A percentile compares a stretch with the other conserved stretches of the same genome.
These are phyloP conservation scores for Morus bassanus DNA, from an alignment of 2,797 vertebrate genomes.

Conservation along the genomic window DNA sequence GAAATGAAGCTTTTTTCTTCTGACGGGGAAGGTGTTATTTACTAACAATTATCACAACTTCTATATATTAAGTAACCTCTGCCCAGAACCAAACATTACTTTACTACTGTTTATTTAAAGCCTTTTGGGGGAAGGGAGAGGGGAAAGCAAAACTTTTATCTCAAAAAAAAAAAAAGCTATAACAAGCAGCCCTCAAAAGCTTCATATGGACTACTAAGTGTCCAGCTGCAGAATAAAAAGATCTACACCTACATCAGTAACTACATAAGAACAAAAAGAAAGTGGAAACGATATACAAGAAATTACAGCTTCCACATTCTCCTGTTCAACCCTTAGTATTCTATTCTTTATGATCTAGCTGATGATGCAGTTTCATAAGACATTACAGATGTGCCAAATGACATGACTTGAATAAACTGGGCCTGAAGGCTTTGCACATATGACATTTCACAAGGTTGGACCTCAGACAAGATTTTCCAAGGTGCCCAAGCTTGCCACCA, in stretches of 20 bases:
- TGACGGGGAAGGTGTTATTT: not conserved
- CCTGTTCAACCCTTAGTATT: not conserved
- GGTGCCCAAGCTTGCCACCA: not conserved
- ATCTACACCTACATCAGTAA: not conserved
- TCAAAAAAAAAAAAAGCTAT: not conserved
- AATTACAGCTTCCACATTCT: not conserved
- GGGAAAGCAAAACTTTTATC: not conserved
- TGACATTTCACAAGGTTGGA: not conserved
- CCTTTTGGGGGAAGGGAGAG: not conserved
- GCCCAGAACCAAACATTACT: not conserved
- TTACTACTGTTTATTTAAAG: not conserved
- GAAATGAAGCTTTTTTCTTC: not conserved
- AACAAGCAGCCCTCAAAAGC: not conserved
- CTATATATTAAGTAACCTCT: not conserved
- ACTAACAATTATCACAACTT: not conserved
- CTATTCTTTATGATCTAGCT: not conserved
- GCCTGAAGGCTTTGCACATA: not conserved
- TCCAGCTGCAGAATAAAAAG: not conserved
- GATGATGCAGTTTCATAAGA: fast-evolving
- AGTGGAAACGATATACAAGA: not conserved
- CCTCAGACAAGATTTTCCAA: not conserved
- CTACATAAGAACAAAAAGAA: not conserved
- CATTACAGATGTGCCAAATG: fast-evolving
- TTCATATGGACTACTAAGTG: not conserved
- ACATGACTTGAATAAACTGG: not conserved